Percentiles rank a stretch among this genome's conserved stretches.
Evolutionary conservation across 2,797 vertebrate genomes (phyloP).

Genomic region (Oryzias dopingdopingensis): DNA sequence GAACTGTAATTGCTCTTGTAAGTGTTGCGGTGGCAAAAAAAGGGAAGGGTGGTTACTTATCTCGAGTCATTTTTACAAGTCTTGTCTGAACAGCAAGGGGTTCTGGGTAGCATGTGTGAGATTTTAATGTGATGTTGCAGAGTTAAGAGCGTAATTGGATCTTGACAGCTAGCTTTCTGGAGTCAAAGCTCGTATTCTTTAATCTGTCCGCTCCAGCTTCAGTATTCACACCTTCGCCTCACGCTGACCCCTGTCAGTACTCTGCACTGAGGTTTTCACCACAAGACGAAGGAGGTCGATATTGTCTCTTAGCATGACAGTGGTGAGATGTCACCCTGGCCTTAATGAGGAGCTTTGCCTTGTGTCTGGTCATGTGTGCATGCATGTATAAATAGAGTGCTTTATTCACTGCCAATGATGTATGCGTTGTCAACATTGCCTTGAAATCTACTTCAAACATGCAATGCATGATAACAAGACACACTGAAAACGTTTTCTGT

Average conservation of each 20-base stretch:
- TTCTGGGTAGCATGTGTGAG: slow-evolving; percentile 1
- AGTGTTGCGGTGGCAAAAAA: slow-evolving; percentile 21
- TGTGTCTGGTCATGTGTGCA: slow-evolving; percentile 9
- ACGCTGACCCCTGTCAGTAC: slow-evolving; percentile 55
- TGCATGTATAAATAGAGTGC: background rate
- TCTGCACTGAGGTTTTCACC: slow-evolving; percentile 28
- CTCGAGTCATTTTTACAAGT: slow-evolving; percentile 15
- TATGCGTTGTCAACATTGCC: no score
- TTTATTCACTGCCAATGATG: no score
- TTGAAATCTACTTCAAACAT: no score
- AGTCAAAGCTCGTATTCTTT: slow-evolving; percentile 38
- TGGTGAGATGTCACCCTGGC: slow-evolving; percentile 32
- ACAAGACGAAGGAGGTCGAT: slow-evolving; percentile 53
- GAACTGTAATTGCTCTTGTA: slow-evolving; percentile 52
- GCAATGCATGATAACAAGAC: no score
- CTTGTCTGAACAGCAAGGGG: background rate
- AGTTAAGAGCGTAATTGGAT: slow-evolving; percentile 13
- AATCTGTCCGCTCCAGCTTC: slow-evolving; percentile 48
- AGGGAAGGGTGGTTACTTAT: slow-evolving; percentile 28
- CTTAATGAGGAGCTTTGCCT: slow-evolving; percentile 39
- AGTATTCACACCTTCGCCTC: slow-evolving; percentile 38
- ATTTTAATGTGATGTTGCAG: slow-evolving; percentile 23
- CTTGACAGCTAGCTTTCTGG: slow-evolving; percentile 42
- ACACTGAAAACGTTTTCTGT: no score
- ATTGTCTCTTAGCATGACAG: slow-evolving; percentile 47